Evolutionary conservation across 1,140 invertebrate genomes (phyloP).

Genomic region (Aplysia californica): DNA sequence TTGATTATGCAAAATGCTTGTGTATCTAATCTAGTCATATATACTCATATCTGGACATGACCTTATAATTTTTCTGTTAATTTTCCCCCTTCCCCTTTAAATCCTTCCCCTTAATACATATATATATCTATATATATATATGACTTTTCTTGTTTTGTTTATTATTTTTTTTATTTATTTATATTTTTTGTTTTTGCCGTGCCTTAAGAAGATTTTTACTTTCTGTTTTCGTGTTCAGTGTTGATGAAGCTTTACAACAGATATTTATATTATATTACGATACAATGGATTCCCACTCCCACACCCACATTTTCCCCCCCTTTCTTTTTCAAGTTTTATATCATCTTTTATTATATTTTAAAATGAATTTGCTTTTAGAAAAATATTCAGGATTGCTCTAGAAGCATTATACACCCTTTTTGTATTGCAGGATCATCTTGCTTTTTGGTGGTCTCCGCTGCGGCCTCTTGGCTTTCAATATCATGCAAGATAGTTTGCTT

Average conservation of each 20-base stretch:
- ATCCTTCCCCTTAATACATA: slow-evolving; percentile 55
- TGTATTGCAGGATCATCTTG: too few species aligned
- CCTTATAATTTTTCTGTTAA: slow-evolving; percentile 34
- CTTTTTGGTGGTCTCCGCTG: too few species aligned
- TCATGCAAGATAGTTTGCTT: too few species aligned
- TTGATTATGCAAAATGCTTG: slow-evolving; percentile 22
- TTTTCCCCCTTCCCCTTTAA: slow-evolving; percentile 36
- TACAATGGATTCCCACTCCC: slow-evolving; percentile 18
- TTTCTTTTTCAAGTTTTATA: slow-evolving; percentile 32
- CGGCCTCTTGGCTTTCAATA: too few species aligned
- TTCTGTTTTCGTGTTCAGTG: slow-evolving; percentile 47
- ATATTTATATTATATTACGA: slow-evolving; percentile 42
- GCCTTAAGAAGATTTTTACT: slow-evolving; percentile 54
- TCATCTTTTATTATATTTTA: neutral
- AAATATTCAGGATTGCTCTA: too few species aligned
- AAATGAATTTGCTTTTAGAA: neutral
- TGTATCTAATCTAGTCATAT: slow-evolving; percentile 52
- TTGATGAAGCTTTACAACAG: slow-evolving; percentile 54
- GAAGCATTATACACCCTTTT: too few species aligned
- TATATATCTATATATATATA: too few species aligned
- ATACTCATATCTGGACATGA: slow-evolving; percentile 53
- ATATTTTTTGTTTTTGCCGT: slow-evolving; percentile 53
- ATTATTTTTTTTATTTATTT: slow-evolving; percentile 20
- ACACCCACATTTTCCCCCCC: neutral
- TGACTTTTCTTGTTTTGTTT: slow-evolving; percentile 38